Conservation (phyloP, 2,797 vertebrate species). For the Tenualosa ilisha region DNA sequence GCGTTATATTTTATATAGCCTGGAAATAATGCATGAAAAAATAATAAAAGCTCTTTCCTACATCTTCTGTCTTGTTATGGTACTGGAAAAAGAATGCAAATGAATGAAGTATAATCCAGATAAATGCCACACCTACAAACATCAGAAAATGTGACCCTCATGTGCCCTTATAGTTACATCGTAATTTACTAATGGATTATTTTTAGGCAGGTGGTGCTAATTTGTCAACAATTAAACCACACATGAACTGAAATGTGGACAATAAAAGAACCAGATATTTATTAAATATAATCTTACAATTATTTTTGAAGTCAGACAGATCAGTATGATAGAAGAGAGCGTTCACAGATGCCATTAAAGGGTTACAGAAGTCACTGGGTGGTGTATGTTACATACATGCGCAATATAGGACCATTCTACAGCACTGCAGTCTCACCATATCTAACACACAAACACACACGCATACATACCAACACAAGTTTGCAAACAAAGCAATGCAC, state of each 20-base stretch:
- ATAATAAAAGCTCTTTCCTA: not conserved
- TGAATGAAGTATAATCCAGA: not conserved
- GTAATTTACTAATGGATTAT: not conserved
- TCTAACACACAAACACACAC: conserved; percentile 38
- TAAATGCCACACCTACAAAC: not conserved
- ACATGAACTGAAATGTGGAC: conserved; percentile 52
- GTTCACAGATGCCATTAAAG: conserved; percentile 68
- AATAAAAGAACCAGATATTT: conserved; percentile 78
- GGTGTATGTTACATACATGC: conserved; percentile 68
- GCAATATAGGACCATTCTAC: conserved; percentile 52
- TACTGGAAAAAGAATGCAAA: not conserved
- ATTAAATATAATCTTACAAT: conserved; percentile 84
- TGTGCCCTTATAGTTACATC: not conserved
- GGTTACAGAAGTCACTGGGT: conserved; percentile 67
- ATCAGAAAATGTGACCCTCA: not conserved
- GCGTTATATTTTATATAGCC: not conserved
- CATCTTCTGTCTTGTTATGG: not conserved
- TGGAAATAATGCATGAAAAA: not conserved
- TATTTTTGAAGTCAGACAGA: conserved; percentile 67
- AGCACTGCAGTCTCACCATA: conserved; percentile 44
- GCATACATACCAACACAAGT: conserved; percentile 35
- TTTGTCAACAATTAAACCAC: conserved; percentile 16
- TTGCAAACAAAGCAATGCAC: conserved; percentile 5
- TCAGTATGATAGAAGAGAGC: conserved; percentile 68
- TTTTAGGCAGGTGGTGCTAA: not conserved